A percentile compares a stretch with the other conserved stretches of the same genome.
phyloP scores from a whole-genome alignment of 2,888 invertebrate species.

The Hirtodrosophila confusa region DNA sequence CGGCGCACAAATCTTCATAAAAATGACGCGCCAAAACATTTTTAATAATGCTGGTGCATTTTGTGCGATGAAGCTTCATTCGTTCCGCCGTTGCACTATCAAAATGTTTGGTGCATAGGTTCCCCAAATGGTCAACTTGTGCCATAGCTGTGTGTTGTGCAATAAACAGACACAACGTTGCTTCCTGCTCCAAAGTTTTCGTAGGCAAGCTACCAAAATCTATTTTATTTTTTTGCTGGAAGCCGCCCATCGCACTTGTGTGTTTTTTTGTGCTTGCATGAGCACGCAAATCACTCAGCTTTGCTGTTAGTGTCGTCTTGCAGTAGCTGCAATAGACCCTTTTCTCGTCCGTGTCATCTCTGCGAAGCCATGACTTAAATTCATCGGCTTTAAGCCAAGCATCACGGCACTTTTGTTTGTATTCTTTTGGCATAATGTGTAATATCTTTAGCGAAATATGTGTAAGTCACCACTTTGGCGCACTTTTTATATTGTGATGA shows the following conservation, averaged over 20 bases:
- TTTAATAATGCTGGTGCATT: slow-evolving; percentile 1
- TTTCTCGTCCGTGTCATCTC: neutral
- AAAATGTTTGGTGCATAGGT: neutral
- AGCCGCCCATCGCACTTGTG: too few species aligned
- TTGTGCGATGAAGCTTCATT: neutral
- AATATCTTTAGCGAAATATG: too few species aligned
- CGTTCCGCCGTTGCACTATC: neutral
- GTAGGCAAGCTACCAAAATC: slow-evolving; percentile 1
- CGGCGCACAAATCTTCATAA: too few species aligned
- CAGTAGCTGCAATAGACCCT: neutral
- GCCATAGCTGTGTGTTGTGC: slow-evolving; percentile 12
- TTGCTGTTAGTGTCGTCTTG: too few species aligned
- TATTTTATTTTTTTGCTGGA: slow-evolving; percentile 4
- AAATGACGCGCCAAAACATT: neutral
- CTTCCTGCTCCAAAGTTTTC: slow-evolving; percentile 8
- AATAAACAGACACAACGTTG: slow-evolving; percentile 15
- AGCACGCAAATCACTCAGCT: neutral
- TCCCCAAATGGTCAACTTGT: slow-evolving; percentile 5
- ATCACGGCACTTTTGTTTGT: too few species aligned
- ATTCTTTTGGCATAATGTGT: too few species aligned
- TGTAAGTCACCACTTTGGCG: too few species aligned
- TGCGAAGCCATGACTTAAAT: too few species aligned
- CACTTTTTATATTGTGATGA: too few species aligned
- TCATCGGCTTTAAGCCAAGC: too few species aligned
- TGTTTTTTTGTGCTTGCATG: neutral